Evolutionary conservation across 2,888 invertebrate species (phyloP).

Genomic region (Lycaena phlaeas): DNA sequence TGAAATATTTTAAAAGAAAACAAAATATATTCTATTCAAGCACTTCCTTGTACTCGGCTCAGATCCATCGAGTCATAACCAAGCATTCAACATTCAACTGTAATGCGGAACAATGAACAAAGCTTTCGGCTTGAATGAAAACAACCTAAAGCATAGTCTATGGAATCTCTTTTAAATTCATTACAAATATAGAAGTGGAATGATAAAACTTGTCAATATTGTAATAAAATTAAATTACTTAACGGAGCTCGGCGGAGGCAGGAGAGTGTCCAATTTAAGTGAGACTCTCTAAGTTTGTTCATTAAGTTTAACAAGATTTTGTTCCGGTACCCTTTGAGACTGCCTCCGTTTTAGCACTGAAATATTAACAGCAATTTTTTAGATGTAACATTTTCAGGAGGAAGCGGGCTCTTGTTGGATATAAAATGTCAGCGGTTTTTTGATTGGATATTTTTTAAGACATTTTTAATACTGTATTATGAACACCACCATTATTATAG

Average conservation of each 20-base stretch:
- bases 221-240: slow-evolving; percentile 24
- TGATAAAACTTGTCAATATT: slow-evolving; percentile 21
- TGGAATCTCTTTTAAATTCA: slow-evolving; percentile 5
- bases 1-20: too few relatives aligned
- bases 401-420: background rate
- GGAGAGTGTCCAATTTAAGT: slow-evolving; percentile 38
- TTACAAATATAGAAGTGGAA: slow-evolving; percentile 8
- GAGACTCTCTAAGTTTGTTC: slow-evolving; percentile 57
- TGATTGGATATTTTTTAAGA: background rate
- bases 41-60: too few relatives aligned
- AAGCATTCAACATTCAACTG: too few relatives aligned
- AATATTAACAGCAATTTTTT: slow-evolving; percentile 41
- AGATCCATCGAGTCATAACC: too few relatives aligned
- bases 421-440: background rate
- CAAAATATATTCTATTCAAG: too few relatives aligned
- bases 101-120: too few relatives aligned
- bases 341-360: slow-evolving; percentile 28
- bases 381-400: slow-evolving; percentile 5
- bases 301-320: slow-evolving; percentile 64
- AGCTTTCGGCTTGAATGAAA: too few relatives aligned
- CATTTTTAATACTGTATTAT: background rate
- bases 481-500: too few relatives aligned
- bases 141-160: background rate
- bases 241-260: slow-evolving; percentile 20
- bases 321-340: slow-evolving; percentile 51